These are phyloP conservation scores for Tenodera sinensis DNA, from an alignment of 2,888 invertebrate genomes.

Conservation along the genomic window DNA sequence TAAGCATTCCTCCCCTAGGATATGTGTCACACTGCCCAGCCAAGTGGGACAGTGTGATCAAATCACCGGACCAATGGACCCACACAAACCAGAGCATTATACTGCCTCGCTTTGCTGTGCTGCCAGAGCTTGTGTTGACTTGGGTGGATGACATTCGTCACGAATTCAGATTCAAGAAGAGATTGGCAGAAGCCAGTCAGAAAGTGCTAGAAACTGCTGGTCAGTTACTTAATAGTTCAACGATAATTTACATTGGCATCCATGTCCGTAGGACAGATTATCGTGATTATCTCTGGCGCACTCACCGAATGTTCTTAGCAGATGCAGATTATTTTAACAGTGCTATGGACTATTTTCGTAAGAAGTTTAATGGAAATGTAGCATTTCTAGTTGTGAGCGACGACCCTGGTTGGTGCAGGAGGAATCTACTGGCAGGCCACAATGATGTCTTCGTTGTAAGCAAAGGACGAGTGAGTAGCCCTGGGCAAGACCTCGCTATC, in stretches of 20 bases:
- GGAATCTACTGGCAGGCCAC: conserved; percentile 40
- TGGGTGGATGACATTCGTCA: conserved; percentile 55
- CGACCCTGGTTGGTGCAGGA: conserved; percentile 49
- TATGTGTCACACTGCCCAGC: conserved; percentile 54
- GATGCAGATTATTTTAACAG: conserved; percentile 43
- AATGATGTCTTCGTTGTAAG: conserved; percentile 46
- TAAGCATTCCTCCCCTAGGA: conserved; percentile 53
- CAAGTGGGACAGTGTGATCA: conserved; percentile 48
- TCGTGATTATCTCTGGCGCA: conserved; percentile 52
- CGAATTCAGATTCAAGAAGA: conserved; percentile 53
- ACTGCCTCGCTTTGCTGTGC: conserved; percentile 51
- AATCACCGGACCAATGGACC: conserved; percentile 52
- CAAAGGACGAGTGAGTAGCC: conserved; percentile 39
- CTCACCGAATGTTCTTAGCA: conserved; percentile 47
- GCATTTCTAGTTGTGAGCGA: conserved; percentile 50
- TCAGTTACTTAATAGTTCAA: conserved; percentile 37
- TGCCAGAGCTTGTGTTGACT: conserved; percentile 52
- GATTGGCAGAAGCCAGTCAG: conserved; percentile 48
- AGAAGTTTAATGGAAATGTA: conserved; percentile 42
- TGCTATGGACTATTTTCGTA: conserved; percentile 48
- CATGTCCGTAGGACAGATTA: conserved; percentile 58
- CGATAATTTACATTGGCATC: conserved; percentile 50
- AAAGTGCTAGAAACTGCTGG: conserved; percentile 43
- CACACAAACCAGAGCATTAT: conserved; percentile 56
- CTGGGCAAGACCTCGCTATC: conserved; percentile 49